phyloP scores from a whole-genome alignment of 1,140 invertebrate species.

The Lepidurus couesii region DNA sequence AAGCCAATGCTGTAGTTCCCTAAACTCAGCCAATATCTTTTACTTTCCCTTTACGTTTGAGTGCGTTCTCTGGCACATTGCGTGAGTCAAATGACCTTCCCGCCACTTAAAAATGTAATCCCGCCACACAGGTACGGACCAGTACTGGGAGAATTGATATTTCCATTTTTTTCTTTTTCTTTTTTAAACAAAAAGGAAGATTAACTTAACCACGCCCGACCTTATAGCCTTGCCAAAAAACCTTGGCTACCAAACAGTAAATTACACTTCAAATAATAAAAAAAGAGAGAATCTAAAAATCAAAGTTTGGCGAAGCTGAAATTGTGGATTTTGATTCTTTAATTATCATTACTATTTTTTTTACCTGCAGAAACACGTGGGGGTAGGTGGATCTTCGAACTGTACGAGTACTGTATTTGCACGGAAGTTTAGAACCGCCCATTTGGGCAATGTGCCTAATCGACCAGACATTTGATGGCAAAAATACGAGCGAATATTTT shows the following conservation, averaged over 20 bases:
- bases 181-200: neutral
- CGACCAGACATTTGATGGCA: neutral
- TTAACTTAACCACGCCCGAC: neutral
- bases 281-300: too few species aligned
- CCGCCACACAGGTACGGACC: conserved; percentile 3
- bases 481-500: too few species aligned
- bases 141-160: neutral
- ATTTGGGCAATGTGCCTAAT: conserved; percentile 4
- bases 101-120: neutral
- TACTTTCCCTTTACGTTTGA: conserved; percentile 4
- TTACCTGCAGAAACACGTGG: conserved; percentile 14
- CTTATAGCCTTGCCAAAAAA: conserved; percentile 21
- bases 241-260: neutral
- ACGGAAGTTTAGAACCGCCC: neutral
- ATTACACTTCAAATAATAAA: too few species aligned
- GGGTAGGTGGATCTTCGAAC: neutral
- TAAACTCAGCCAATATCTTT: neutral
- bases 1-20: neutral
- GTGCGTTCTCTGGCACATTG: neutral
- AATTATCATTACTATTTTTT: neutral
- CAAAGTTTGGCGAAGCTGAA: neutral
- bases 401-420: neutral
- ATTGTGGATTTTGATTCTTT: neutral
- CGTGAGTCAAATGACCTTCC: conserved; percentile 15
- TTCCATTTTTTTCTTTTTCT: neutral